Base-by-base conservation (phyloP, 2,888 invertebrate species). In the Oscheius myriophilus region DNA sequence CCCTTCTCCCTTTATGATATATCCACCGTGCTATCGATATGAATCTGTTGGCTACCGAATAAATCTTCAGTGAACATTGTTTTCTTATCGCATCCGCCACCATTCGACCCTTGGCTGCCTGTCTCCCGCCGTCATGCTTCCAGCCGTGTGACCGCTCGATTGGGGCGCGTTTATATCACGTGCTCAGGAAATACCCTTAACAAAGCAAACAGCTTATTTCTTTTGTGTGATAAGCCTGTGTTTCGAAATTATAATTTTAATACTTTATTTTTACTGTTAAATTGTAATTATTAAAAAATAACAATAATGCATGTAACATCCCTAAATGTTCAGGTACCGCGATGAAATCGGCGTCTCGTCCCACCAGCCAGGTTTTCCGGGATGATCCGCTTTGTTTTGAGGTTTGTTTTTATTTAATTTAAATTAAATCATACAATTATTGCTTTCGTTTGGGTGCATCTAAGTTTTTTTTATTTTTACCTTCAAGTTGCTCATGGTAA, bases 81-180 rank as follows among this genome's bases (percentile, higher is more conserved):
- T 33, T n/a, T 33, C 33, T 33, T 33, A 33, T 33, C 33, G 3
- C 33, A 33, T 33, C 9, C 33, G 33, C 18, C 51, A 21, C 51
- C 51, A 3, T 51, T 18, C 25, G 51, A 51, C 25, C 23, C 9
- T 12, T 12, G 21, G 51, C 25, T 21, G 25, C 51, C 21, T 46
- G 49, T 46, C 49, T 46, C 49, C n/a, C 49, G 49, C n/a, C 49
- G 49, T n/a, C 49, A 46, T 9, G 49, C 33, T 33, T 46, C 11
- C 21, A 46, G 49, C 49, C 49, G 49, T 46, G n/a, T 46, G n/a
- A 21, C 49, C 49, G 21, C 33, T 33, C 33, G 33, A 33, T 33
- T 42, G 57, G 57, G 39, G 61, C 61, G 61, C 61, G 49, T 33
- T 61, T 61, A 26, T 33, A 18, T 61, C 61, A 61, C 61, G 61